Conservation (phyloP, 2,888 invertebrate species). For the Drosophila anomelani region DNA sequence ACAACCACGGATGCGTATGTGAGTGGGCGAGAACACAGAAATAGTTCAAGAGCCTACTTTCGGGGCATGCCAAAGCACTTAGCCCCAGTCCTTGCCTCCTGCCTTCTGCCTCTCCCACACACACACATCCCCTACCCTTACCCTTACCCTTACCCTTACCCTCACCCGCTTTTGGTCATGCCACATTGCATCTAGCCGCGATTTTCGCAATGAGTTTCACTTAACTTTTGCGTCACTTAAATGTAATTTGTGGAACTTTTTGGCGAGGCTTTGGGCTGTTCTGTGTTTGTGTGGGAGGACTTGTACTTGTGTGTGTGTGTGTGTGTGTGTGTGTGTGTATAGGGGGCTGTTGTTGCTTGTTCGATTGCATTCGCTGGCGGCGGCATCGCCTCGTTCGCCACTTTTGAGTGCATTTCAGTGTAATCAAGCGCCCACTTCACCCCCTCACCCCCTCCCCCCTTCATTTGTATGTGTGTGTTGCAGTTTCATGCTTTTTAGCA, state of each 20-base stretch:
- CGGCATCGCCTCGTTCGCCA: constrained; percentile 48
- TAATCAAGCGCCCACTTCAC: constrained; percentile 68
- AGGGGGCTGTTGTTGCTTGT: constrained; percentile 37
- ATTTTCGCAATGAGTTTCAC: constrained; percentile 68
- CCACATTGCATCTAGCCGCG: constrained; percentile 43
- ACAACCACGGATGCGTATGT: constrained; percentile 30
- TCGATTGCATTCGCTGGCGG: constrained; percentile 53
- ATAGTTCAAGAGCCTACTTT: constrained; percentile 55
- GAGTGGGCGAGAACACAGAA: constrained; percentile 43
- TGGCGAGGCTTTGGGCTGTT: constrained; percentile 44
- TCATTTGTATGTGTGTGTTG: constrained; percentile 16
- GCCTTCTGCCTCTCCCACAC: background rate
- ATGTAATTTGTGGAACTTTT: constrained; percentile 71
- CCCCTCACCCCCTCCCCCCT: too few species aligned
- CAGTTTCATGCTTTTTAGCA: constrained; percentile 68
- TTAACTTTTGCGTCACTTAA: constrained; percentile 71
- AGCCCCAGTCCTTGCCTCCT: constrained; percentile 20
- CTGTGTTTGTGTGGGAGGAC: constrained; percentile 10
- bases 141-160: too few species aligned
- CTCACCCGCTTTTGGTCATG: constrained; percentile 12
- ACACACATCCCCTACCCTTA: too few species aligned
- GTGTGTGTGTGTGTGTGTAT: constrained; percentile 8
- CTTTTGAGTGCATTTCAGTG: constrained; percentile 75
- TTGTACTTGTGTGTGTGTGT: constrained; percentile 12
- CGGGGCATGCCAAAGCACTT: constrained; percentile 48